phyloP scores from a whole-genome alignment of 2,113 vertebrate genomes.

The Falco punctatus region DNA sequence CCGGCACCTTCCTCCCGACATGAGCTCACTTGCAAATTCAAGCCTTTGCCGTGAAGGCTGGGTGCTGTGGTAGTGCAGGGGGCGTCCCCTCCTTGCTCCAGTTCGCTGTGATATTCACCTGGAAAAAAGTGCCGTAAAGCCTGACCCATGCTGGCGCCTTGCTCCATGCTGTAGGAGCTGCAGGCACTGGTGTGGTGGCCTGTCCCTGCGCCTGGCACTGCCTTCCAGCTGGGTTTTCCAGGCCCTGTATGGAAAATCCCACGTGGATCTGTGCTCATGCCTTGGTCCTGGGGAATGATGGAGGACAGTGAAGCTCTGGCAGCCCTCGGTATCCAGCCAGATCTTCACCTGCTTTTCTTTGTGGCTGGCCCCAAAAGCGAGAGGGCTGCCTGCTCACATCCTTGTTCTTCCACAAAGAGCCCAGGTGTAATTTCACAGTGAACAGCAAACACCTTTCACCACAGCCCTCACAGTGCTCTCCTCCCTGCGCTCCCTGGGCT shows the following conservation, averaged over 20 bases:
- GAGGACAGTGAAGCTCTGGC: background rate
- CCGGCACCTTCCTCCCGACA: background rate
- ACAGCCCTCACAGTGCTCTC: background rate
- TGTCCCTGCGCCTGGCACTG: background rate
- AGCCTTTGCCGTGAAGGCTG: too few relatives aligned
- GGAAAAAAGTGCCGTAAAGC: background rate
- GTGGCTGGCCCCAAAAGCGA: background rate
- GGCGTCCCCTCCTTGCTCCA: background rate
- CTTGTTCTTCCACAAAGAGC: background rate
- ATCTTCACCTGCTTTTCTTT: background rate
- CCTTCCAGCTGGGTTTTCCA: background rate
- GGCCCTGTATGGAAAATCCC: background rate
- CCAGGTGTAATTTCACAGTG: background rate
- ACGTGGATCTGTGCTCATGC: fast-evolving
- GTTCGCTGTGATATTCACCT: background rate
- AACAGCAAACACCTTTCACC: background rate
- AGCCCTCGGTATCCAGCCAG: background rate
- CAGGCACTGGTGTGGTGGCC: fast-evolving
- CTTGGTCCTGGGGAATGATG: background rate
- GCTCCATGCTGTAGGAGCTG: background rate
- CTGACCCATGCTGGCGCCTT: too few relatives aligned
- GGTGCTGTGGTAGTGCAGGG: fast-evolving
- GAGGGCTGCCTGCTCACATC: background rate
- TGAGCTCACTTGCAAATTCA: background rate
- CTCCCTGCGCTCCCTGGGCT: background rate